phyloP scores from a whole-genome alignment of 2,797 vertebrate genomes.

The Sparidentex hasta region DNA sequence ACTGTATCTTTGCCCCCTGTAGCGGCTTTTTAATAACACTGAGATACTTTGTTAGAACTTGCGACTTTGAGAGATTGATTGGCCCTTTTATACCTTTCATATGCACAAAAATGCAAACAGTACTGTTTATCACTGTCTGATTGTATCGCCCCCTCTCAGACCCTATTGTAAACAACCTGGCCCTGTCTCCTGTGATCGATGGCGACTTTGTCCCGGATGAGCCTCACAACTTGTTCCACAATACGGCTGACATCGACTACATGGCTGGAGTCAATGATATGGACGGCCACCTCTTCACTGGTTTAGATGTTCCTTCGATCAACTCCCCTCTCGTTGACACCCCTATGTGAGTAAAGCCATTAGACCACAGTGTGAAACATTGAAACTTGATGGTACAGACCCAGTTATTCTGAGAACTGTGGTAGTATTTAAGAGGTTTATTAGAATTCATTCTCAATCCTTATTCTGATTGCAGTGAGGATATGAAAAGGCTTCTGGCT shows the following conservation, averaged over 20 bases:
- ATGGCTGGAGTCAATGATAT: conserved; percentile 91
- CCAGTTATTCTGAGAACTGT: not conserved
- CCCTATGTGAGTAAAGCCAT: conserved; percentile 79
- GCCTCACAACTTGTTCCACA: conserved; percentile 88
- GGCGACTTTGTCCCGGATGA: conserved; percentile 92
- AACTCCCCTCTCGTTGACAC: conserved; percentile 79
- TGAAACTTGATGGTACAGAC: not conserved
- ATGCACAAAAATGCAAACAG: not conserved
- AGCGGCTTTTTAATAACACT: not conserved
- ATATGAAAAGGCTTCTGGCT: conserved; percentile 83
- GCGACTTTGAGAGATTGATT: not conserved
- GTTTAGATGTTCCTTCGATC: conserved; percentile 87
- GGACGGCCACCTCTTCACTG: conserved; percentile 92
- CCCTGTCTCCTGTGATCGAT: conserved; percentile 88
- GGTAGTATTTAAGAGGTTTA: not conserved
- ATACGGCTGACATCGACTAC: conserved; percentile 91
- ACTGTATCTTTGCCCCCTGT: not conserved
- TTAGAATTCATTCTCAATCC: not conserved
- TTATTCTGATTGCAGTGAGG: conserved; percentile 71
- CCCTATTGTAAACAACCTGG: conserved; percentile 85
- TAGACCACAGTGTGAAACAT: not conserved
- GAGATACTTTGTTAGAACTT: not conserved
- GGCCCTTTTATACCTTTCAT: too few relatives aligned
- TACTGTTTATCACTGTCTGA: not conserved
- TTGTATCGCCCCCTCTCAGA: conserved; percentile 76